phyloP scores from a whole-genome alignment of 2,797 vertebrate genomes.

The Notolepis coatsorum region DNA sequence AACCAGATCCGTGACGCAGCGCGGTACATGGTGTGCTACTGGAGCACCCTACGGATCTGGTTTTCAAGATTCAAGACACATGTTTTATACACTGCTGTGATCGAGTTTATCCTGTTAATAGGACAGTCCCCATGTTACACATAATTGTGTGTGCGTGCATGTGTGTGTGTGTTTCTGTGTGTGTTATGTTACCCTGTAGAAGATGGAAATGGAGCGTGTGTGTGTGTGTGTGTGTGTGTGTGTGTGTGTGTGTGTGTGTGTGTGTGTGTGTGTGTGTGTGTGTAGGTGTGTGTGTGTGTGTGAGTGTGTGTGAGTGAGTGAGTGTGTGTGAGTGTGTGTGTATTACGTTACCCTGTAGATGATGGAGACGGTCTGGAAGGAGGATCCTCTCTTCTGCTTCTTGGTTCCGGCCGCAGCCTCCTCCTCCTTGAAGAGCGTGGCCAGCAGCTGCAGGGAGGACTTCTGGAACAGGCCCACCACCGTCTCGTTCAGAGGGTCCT shows the following conservation, averaged over 20 bases:
- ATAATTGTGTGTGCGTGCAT: too few species aligned
- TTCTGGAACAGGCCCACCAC: conserved; percentile 79
- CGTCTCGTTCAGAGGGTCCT: conserved; percentile 79
- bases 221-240: conserved; percentile 1
- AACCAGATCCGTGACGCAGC: too few species aligned
- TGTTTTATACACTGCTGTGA: too few species aligned
- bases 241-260: conserved; percentile 8
- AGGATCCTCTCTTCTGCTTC: conserved; percentile 76
- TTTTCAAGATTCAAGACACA: too few species aligned
- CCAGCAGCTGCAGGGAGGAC: conserved; percentile 61
- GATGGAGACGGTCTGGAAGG: conserved; percentile 75
- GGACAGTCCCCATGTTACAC: too few species aligned
- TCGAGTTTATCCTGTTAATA: too few species aligned
- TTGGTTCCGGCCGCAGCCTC: conserved; percentile 63
- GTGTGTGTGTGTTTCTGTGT: too few species aligned
- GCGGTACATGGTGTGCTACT: too few species aligned
- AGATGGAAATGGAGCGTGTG: not conserved
- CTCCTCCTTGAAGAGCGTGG: conserved; percentile 76
- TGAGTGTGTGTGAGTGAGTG: not conserved
- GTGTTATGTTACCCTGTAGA: too few species aligned
- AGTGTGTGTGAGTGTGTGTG: not conserved
- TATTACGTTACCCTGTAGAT: conserved; percentile 68
- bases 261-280: not conserved
- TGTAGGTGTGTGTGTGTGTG: not conserved
- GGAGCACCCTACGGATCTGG: too few species aligned